phyloP scores from a whole-genome alignment of 2,888 invertebrate species.

The Zele albiditarsus region DNA sequence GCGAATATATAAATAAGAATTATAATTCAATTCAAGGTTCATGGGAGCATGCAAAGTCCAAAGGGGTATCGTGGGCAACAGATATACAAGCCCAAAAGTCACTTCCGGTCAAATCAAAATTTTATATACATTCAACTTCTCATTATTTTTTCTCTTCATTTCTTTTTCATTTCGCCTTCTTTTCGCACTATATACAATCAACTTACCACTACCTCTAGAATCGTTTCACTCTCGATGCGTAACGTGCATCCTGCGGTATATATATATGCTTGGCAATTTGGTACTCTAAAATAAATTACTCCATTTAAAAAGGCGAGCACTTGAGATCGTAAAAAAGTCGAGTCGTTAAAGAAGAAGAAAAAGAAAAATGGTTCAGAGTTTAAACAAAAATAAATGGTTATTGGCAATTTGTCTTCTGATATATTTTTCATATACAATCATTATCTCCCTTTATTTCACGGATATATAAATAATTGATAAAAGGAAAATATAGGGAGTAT shows the following conservation, averaged over 20 bases:
- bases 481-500: neutral
- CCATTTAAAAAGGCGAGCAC: neutral
- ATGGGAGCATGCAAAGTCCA: neutral
- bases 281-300: constrained; percentile 15
- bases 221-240: constrained; percentile 8
- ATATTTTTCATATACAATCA: neutral
- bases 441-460: neutral
- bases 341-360: neutral
- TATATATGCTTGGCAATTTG: constrained; percentile 5
- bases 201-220: neutral
- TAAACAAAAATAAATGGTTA: neutral
- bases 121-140: neutral
- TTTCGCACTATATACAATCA: neutral
- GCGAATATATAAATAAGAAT: neutral
- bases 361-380: neutral
- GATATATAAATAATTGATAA: too few species aligned
- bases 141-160: neutral
- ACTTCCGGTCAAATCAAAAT: neutral
- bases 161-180: neutral
- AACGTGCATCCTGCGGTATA: constrained; percentile 12
- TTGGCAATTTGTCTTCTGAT: neutral
- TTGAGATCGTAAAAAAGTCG: neutral
- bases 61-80: neutral
- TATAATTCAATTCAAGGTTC: neutral
- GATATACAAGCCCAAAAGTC: neutral